phyloP scores from a whole-genome alignment of 2,888 invertebrate genomes.

The Exephanes ischioxanthus region DNA sequence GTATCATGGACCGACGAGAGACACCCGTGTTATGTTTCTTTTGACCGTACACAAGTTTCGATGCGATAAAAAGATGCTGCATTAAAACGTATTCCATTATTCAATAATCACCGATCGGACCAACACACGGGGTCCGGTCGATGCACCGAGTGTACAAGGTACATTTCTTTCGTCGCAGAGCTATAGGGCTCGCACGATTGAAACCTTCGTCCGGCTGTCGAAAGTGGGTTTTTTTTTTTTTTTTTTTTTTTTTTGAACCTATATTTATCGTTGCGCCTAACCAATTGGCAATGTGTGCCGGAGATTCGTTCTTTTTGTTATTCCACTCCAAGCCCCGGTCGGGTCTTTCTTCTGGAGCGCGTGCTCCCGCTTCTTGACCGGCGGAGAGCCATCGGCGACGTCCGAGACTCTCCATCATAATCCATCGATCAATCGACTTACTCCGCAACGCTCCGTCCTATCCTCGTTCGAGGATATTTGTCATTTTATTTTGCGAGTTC shows the following conservation, averaged over 20 bases:
- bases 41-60: neutral
- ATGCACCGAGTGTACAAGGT: slow-evolving; percentile 2
- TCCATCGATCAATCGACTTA: slow-evolving; percentile 53
- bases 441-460: slow-evolving; percentile 33
- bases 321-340: slow-evolving; percentile 33
- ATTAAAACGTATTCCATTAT: slow-evolving; percentile 65
- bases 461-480: slow-evolving; percentile 49
- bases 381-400: slow-evolving; percentile 3
- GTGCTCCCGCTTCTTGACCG: slow-evolving; percentile 46
- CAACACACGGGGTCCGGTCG: slow-evolving; percentile 22
- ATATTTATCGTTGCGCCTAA: slow-evolving; percentile 18
- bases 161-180: slow-evolving; percentile 24
- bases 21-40: slow-evolving; percentile 45
- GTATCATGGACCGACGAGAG: slow-evolving; percentile 22
- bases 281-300: slow-evolving; percentile 25
- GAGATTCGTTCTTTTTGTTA: slow-evolving; percentile 5
- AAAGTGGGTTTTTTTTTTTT: slow-evolving; percentile 32
- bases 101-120: slow-evolving; percentile 52
- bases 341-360: slow-evolving; percentile 43
- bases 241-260: neutral
- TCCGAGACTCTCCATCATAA: slow-evolving; percentile 53
- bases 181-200: neutral
- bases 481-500: slow-evolving; percentile 39
- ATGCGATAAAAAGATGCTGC: slow-evolving; percentile 57
- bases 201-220: slow-evolving; percentile 22